phyloP scores from a whole-genome alignment of 64 coral and sea anemone genomes.

The Pachyseris speciosa region DNA sequence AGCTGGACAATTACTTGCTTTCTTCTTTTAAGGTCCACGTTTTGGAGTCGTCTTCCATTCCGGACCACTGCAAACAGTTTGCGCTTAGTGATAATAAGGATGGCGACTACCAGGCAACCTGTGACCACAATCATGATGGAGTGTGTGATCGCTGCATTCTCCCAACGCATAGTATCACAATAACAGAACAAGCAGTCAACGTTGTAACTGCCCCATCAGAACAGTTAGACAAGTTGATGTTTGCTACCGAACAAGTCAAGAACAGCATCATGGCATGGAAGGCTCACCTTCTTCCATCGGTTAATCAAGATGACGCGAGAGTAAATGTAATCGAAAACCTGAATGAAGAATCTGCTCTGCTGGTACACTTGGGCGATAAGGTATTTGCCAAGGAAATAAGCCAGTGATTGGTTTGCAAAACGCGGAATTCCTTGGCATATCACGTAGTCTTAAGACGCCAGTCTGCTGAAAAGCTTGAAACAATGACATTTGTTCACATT shows the following conservation, averaged over 20 bases:
- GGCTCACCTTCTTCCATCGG: not conserved
- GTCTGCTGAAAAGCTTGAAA: not conserved
- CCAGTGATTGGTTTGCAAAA: constrained; percentile 40
- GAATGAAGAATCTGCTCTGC: not conserved
- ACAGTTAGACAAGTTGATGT: not conserved
- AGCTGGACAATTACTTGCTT: not conserved
- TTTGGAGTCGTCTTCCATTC: not conserved
- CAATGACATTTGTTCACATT: constrained; percentile 34
- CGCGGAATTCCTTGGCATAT: constrained; percentile 41
- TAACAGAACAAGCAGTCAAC: not conserved
- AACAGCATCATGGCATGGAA: not conserved
- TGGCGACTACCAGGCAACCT: not conserved
- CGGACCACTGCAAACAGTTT: constrained; percentile 35
- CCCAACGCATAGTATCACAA: not conserved
- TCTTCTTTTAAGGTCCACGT: constrained; percentile 33
- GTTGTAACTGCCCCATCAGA: not conserved
- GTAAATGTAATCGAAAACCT: not conserved
- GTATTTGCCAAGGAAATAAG: constrained; percentile 20
- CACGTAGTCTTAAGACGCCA: not conserved
- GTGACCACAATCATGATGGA: constrained; percentile 35
- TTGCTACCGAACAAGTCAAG: not conserved
- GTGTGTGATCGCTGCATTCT: constrained; percentile 9
- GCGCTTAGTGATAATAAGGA: constrained; percentile 31
- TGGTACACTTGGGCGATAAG: constrained; percentile 8
- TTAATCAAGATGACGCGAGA: constrained; percentile 4